Conservation (phyloP, 2,888 invertebrate species). For the Hyppa rectilinea region DNA sequence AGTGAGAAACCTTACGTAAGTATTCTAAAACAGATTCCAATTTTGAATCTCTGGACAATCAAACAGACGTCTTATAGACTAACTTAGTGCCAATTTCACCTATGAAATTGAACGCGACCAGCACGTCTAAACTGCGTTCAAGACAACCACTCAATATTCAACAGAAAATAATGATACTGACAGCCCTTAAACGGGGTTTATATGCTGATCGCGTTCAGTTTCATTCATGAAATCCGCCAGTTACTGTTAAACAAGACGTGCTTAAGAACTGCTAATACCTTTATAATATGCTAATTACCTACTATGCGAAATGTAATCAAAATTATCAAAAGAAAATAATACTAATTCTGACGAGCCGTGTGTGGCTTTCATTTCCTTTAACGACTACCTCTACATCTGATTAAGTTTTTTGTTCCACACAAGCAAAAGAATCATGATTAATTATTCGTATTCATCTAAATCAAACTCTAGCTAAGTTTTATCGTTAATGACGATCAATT, state of each 20-base stretch:
- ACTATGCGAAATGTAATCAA: conserved; percentile 12
- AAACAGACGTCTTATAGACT: not conserved
- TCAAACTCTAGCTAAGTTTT: conserved; percentile 59
- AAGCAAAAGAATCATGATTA: conserved; percentile 53
- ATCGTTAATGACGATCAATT: conserved; percentile 66
- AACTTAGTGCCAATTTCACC: no score
- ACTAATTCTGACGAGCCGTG: conserved; percentile 33
- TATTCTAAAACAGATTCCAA: not conserved
- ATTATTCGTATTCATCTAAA: conserved; percentile 57
- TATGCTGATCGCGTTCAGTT: no score
- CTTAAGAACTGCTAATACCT: not conserved
- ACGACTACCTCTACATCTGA: conserved; percentile 47
- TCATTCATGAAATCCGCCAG: no score
- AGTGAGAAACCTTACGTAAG: no score
- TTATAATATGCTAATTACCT: conserved; percentile 24
- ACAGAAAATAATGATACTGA: no score
- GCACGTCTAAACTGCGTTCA: no score
- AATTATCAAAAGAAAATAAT: conserved; percentile 26
- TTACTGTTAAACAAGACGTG: not conserved
- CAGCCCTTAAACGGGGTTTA: no score
- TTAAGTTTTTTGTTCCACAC: conserved; percentile 53
- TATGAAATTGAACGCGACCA: no score
- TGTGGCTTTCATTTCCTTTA: conserved; percentile 50
- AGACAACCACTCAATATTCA: no score
- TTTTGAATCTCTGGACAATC: not conserved